A percentile compares a stretch with the other conserved stretches of the same genome.
Conservation (phyloP, 2,797 vertebrate species). For the Gambelia wislizenii region DNA sequence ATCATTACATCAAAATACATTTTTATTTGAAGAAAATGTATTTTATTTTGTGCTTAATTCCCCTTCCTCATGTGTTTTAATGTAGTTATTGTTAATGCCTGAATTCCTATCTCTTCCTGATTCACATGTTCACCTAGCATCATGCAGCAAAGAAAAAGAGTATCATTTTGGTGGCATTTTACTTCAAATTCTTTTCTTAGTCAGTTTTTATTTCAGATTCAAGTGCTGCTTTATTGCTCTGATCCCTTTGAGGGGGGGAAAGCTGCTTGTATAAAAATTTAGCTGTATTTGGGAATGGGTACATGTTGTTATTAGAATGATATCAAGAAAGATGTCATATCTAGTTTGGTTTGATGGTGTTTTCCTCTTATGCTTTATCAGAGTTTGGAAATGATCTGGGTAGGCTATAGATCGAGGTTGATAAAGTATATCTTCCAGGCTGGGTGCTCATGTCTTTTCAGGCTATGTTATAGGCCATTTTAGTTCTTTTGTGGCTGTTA, state of each 20-base stretch:
- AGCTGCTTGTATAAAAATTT: too few species aligned
- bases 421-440: background rate
- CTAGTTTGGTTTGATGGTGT: background rate
- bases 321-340: conserved; percentile 3
- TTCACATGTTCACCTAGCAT: background rate
- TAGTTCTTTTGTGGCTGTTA: background rate
- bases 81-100: too few species aligned
- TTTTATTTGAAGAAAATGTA: too few species aligned
- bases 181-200: background rate
- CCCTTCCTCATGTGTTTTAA: too few species aligned
- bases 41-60: too few species aligned
- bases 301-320: background rate
- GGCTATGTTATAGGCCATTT: background rate
- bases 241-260: too few species aligned
- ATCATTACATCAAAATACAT: too few species aligned
- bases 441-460: background rate
- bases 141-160: conserved; percentile 18
- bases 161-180: background rate
- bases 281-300: background rate
- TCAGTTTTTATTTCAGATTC: background rate
- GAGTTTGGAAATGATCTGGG: background rate
- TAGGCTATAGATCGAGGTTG: background rate
- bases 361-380: background rate
- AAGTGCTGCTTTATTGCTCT: too few species aligned
- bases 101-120: background rate